Base-by-base conservation (phyloP, 2,113 vertebrate species). In the Saiga tatarica region DNA sequence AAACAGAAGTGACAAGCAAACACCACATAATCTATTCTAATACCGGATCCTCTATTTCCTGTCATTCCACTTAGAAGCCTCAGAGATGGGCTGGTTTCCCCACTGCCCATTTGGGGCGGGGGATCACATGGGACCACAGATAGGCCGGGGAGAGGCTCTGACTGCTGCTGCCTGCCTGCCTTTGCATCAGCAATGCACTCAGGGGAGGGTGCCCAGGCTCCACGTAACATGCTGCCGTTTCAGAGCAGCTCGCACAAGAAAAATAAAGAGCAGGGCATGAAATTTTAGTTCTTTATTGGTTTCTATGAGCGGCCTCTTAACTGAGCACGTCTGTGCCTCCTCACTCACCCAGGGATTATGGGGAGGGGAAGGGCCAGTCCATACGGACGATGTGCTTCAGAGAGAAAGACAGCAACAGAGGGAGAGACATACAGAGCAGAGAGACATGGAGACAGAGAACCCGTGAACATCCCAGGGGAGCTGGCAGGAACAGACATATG, bases 1-100 rank as follows among this genome's bases (percentile, higher is more conserved):
- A 92, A 95, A 89, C 64, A 45, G 89, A 97, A 97, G 91, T 95
- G 89, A 94, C 91, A 95, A 85, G 86, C 86, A 74, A 95, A 97
- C 16, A 74, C 62, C 91, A 91, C 3, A 17, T 60, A n/a, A 91
- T 86, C 94, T 90, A 67, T 57, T 90, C 86, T 89, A 74, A 62
- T 7, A 10, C 47, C 33, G 50, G 36, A 16, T 47, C 47, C 79
- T 91, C 94, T 59, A 53, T 59, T 89, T 94, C 76, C 81, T 42
- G 36, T 91, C 87, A 39, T 64, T 92, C 47, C 30, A 11, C 74
- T 57, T 62, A 71, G 87, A 82, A 28, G 50, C 42, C 71, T 78
- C 30, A 42, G 55, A 93, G 76, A 86, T 2, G 6, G 28, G 45
- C 52, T 25, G 64, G 33, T 39, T 33, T 93, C 86, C 60, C 74